Base-by-base conservation (phyloP, 2,797 vertebrate species). In the Manis pentadactyla region DNA sequence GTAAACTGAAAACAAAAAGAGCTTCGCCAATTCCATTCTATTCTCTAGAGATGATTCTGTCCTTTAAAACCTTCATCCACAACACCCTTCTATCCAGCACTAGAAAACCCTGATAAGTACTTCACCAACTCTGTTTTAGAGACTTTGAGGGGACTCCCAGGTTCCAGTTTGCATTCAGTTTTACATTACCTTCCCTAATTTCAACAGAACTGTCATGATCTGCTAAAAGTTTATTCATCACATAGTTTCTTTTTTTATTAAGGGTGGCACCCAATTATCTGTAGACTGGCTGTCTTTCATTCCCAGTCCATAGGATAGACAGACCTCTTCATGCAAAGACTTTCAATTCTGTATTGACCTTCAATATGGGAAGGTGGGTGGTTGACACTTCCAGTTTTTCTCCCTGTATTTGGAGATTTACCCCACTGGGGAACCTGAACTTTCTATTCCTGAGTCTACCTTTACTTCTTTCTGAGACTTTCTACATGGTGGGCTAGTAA, bases 1-100 rank as follows among this genome's bases (percentile, higher is more conserved):
- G 8, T 90, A 27, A 92, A 82, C 86, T 89, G 79, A 73, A 64
- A 93, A 59, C 55, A 75, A 87, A 55, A 82, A 59, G 39, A 83
- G 7, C 37, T 69, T 39, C 39, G 46, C 49, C 18, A 63, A 87
- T 85, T 31, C 25, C 63, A 2, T 82, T 68, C 25, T 85, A 21
- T 7, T 82, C 39, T 95, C 63, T 94, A 31, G 57, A 84, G n/a
- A 27, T 64, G 19, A 66, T 59, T 93, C 57, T 94, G 46, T 84
- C 39, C 92, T 53, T 64, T 77, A 59, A 84, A 97, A 78, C 18
- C 23, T 82, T 66, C 39, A 57, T 81, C 84, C n/a, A 34, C 12
- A 73, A 13, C 11, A 39, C 13, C 0, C 34, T 63, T 87, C 53
- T 37, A 19, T 49, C 31, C 1, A 46, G 3, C 61, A 9, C 66